Evolutionary conservation across 1,140 invertebrate species (phyloP), one percentile per base, ranked within the genome.

Genomic region (Ips nitidus): DNA sequence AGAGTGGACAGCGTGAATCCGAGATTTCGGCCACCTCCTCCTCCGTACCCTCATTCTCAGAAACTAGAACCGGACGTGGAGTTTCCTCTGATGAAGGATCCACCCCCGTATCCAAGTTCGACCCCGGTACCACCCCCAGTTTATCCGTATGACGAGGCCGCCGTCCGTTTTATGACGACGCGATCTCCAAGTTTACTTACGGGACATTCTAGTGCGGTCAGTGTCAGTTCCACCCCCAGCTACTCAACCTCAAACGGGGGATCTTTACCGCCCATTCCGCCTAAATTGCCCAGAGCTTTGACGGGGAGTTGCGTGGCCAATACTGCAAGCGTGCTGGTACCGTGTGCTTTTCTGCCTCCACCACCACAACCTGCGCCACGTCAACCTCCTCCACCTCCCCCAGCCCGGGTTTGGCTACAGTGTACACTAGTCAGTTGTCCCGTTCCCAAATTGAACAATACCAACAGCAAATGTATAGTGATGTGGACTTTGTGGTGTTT

Each of bases 401-500:
- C 85, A 2, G 84, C 84, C 83, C 86, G 1, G 84, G 86, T 1
- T 81, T 86, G 2, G 85, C 85, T 1, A 85, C 86, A 82, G 90
- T 37, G 85, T 84, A 84, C 74, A 87, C 88, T 2, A 87, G 86
- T 66, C 88, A 90, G 69, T 82, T 93, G 7, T 90, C 90, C 0
- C 83, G 89, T 22, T 90, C 89, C 40, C 91, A 93, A 71, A 89
- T 93, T 60, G 90, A 92, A 73, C 89, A 92, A 70, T 94, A 93
- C 74, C 90, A 93, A 75, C 91, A 93, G 74, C 92, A 94, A 75
- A 84, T 94, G 22, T 93, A 93, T 73, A 94, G 92, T 45, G 93
- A 94, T 74, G 91, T 93, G 3, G 93, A 95, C 78, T 95, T 93
- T 75, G 93, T 94, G 0, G 92, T 94, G 78, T 95, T 94, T 76